Evolutionary conservation across 1,140 invertebrate species (phyloP).

Genomic region (Yoshiicerus persimilis): DNA sequence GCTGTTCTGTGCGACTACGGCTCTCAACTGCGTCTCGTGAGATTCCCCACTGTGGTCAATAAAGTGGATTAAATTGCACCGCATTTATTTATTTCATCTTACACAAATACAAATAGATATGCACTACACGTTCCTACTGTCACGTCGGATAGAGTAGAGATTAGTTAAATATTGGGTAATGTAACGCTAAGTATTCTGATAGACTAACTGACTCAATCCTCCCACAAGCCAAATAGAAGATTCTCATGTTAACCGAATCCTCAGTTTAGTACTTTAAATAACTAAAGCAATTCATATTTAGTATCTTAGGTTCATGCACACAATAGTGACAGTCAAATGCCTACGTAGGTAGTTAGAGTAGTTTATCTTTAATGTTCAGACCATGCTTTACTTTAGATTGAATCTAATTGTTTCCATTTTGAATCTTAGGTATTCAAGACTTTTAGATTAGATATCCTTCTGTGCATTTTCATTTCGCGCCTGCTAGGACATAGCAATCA

Average conservation of each 20-base stretch:
- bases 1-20: constrained; percentile 89
- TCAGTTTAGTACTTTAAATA: background rate
- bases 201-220: background rate
- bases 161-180: background rate
- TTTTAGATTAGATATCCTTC: background rate
- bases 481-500: too few relatives aligned
- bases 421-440: background rate
- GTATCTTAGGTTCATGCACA: background rate
- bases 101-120: background rate
- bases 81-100: background rate
- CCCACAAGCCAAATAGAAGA: background rate
- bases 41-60: constrained; percentile 80
- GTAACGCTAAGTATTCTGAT: background rate
- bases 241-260: background rate
- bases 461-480: background rate
- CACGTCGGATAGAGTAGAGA: background rate
- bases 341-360: background rate
- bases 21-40: constrained; percentile 82
- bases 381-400: background rate
- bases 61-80: constrained; percentile 61
- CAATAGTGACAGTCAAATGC: background rate
- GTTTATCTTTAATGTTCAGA: background rate
- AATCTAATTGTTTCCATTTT: background rate
- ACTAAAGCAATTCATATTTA: background rate
- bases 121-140: background rate